Evolutionary conservation across 2,888 invertebrate genomes (phyloP), one percentile per base, ranked within the genome.

Genomic region (Spicauda simplicius): DNA sequence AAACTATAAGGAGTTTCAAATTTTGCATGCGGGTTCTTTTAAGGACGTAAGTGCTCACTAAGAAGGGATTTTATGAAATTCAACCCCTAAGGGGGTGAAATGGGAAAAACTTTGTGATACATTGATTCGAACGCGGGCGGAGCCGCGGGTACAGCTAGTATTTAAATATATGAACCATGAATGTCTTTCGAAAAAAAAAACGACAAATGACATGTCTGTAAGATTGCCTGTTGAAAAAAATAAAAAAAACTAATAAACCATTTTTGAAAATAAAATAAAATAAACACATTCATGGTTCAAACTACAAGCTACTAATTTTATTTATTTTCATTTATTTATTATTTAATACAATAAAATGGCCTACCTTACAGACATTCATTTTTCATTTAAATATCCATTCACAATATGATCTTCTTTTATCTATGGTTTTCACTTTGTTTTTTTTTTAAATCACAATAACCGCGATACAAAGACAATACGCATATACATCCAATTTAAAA

Each of bases 281-380:
- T 25, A 25, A 25, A 25, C 25, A 86, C 91, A 91, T 91, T 91
- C 92, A 91, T 91, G 92, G 91, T 91, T 86, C 91, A 85, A 53
- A 73, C 76, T 77, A 80, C 76, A 72, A 71, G 68, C 72, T 74
- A 83, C 78, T 74, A 83, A 83, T 78, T 77, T 74, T 30, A 30
- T 60, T 61, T 0, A 61, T 61, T 56, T n/a, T n/a, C n/a, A n/a
- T n/a, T 37, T 5, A 60, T 25, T 25, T 59, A 20, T 16, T 18
- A 59, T 41, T 33, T 66, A 80, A 77, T 80, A 81, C 72, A 73
- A 80, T 53, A 76, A 91, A 83, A 80, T 78, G 90, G 91, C 93
- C 92, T 93, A 93, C 93, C 93, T 93, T 92, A 93, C 92, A 93
- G 92, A 93, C 92, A 91, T 89, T 89, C 80, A 77, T 87, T 82